Evolutionary conservation across 2,797 vertebrate genomes (phyloP), one percentile per base, ranked within the genome.

Genomic region (Eulemur rubriventer): DNA sequence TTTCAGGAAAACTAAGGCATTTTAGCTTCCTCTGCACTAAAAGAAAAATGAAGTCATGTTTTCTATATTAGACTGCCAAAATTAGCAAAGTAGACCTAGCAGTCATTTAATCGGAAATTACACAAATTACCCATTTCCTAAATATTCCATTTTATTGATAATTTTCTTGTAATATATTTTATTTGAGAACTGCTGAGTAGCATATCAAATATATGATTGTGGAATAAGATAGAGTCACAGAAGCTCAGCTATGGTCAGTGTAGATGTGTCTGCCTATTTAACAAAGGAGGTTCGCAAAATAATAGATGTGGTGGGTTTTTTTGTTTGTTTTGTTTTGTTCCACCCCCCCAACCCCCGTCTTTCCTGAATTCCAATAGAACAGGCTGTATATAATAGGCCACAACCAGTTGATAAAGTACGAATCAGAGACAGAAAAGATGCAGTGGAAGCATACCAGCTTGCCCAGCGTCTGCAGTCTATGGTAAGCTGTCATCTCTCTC

Each of bases 401-500:
- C 99, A 98, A 14, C 98, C 99, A 43, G 98, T 98, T 55, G 99
- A 99, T 94, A 99, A 99, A 96, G 98, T 98, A 18, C 99, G 99
- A n/a, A 98, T 98, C 11, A 99, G 98, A 96, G 99, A 99, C 95
- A 99, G 99, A 94, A 99, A 98, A 96, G 99, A 99, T 52, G 96
- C 99, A 0, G 98, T 98, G 35, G 99, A 99, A 97, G 99, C 99
- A 0, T 99, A 99, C 97, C 99, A 99, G 97, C 99, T 99, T 0
- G 99, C 99, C 11, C 99, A 99, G 97, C 99, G 99, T 78, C 98
- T 99, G 75, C 99, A 99, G 97, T 99, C 99, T 90, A 99, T 99
- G 99, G 99, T 99, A 97, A 76, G 98, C 84, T 13, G 35, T 55
- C 20, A 2, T 8, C 11, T 50, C 11, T 18, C 55, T 48, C 6